phyloP scores from a whole-genome alignment of 2,113 vertebrate genomes.

The Myodes glareolus region DNA sequence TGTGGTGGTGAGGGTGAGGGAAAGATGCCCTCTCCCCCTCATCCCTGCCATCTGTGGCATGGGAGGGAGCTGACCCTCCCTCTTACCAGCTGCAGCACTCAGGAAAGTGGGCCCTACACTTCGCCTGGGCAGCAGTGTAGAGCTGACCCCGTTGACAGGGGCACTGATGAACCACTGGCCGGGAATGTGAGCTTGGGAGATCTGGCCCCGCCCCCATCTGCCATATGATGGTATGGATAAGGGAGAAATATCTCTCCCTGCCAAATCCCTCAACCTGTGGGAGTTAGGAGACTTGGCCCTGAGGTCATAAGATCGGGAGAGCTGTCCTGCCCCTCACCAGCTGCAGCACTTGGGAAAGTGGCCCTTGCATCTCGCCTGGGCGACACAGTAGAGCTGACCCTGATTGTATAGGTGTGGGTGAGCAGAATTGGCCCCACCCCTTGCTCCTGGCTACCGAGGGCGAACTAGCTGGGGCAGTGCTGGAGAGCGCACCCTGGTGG shows the following conservation, averaged over 20 bases:
- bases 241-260: too few species aligned
- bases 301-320: too few species aligned
- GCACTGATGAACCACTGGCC: neutral
- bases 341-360: neutral
- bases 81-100: neutral
- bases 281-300: neutral
- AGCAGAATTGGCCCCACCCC: neutral
- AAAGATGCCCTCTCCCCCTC: neutral
- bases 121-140: neutral
- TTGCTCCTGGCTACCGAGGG: neutral
- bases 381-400: too few species aligned
- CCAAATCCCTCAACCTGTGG: too few species aligned
- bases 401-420: neutral
- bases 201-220: too few species aligned
- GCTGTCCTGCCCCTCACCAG: neutral
- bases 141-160: neutral
- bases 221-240: too few species aligned
- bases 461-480: neutral
- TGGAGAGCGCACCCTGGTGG: neutral
- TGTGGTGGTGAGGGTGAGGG: neutral
- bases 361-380: neutral
- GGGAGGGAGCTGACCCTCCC: neutral
- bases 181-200: too few species aligned
- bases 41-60: neutral
- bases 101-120: neutral